Conservation (phyloP, 2,113 vertebrate species). For the Pelodiscus sinensis region DNA sequence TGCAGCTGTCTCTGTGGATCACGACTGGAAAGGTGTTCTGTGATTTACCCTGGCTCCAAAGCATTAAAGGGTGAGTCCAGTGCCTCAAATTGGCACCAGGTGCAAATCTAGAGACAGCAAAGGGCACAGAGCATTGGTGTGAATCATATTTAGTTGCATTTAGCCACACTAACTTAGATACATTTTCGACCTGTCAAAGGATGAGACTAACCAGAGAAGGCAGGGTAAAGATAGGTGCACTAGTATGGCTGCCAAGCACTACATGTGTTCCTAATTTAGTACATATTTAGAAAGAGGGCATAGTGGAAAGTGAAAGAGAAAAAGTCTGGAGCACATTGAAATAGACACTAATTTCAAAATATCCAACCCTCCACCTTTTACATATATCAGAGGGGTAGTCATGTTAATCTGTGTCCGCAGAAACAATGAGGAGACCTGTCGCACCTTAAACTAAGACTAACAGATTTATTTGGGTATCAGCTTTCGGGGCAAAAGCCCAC, state of each 20-base stretch:
- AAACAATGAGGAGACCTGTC: too few species aligned
- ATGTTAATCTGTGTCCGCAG: too few species aligned
- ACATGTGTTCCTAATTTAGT: too few species aligned
- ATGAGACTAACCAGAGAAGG: neutral
- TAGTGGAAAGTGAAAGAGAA: neutral
- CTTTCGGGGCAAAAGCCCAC: too few species aligned
- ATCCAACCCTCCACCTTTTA: neutral
- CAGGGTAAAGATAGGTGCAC: neutral
- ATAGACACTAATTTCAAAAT: neutral
- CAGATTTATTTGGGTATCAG: too few species aligned
- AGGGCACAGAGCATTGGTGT: neutral
- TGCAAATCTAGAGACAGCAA: neutral
- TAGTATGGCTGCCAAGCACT: neutral
- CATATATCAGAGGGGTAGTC: neutral
- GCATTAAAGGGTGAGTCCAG: neutral
- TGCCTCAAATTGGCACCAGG: neutral
- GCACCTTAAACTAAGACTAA: too few species aligned
- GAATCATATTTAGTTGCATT: neutral
- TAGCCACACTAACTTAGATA: neutral
- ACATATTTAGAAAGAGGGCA: neutral
- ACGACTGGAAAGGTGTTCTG: neutral
- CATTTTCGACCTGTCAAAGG: neutral
- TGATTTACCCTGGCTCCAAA: neutral
- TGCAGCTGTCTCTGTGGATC: slow-evolving; percentile 34
- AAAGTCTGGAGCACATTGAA: neutral